A percentile compares a stretch with the other conserved stretches of the same genome.
Evolutionary conservation across 2,113 vertebrate species (phyloP).

Genomic region (Colinus virginianus): DNA sequence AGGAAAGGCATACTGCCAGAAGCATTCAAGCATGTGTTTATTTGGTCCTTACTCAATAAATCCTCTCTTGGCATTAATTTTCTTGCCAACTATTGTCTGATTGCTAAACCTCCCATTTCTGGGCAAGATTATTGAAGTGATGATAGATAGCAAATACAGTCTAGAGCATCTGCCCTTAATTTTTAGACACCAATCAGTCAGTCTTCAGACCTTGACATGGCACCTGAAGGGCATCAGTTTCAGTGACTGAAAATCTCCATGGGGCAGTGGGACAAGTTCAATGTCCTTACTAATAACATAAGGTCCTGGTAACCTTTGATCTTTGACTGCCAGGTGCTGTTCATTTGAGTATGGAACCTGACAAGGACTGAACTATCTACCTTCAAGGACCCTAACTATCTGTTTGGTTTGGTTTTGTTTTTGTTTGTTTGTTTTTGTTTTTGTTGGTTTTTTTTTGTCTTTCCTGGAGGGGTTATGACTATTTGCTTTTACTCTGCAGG

Average conservation of each 20-base stretch:
- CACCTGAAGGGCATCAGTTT: constrained; percentile 42
- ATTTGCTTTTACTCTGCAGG: not conserved
- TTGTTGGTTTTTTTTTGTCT: no score
- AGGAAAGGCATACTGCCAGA: not conserved
- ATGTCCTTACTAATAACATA: constrained; percentile 2
- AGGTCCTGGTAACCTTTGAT: not conserved
- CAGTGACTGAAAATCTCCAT: not conserved
- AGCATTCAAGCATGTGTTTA: not conserved
- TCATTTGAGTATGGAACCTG: constrained; percentile 15
- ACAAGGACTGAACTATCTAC: not conserved
- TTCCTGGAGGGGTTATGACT: not conserved
- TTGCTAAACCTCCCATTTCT: constrained; percentile 41
- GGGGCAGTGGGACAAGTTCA: not conserved
- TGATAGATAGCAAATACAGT: constrained; percentile 24
- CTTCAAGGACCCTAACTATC: not conserved
- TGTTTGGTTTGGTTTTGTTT: not conserved
- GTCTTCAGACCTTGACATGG: constrained; percentile 19
- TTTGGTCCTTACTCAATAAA: constrained; percentile 20
- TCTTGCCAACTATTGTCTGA: constrained; percentile 40
- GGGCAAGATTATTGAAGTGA: constrained; percentile 22
- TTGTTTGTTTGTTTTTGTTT: no score
- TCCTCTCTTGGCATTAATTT: constrained; percentile 40
- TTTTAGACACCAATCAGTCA: constrained; percentile 28
- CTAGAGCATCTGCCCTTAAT: constrained; percentile 37
- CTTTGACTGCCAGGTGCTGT: not conserved